phyloP scores from a whole-genome alignment of 1,140 invertebrate genomes.

The Sycobia sp. region DNA sequence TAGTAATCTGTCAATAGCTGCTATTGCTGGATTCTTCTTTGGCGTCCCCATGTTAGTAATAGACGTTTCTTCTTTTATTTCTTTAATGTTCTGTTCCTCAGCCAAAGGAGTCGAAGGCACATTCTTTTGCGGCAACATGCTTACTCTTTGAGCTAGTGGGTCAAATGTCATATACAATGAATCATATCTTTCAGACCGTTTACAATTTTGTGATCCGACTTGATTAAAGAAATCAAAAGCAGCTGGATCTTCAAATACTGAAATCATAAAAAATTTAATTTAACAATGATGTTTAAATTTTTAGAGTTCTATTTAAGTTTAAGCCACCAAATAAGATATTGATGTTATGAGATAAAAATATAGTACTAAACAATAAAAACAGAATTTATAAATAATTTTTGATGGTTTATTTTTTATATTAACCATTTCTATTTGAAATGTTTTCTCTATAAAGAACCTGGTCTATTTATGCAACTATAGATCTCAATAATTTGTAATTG shows the following conservation, averaged over 20 bases:
- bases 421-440: no score
- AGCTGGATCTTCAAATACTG: slow-evolving; percentile 56
- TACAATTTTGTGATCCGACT: slow-evolving; percentile 38
- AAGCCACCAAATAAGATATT: no score
- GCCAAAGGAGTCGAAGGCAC: slow-evolving; percentile 39
- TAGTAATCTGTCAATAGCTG: slow-evolving; percentile 58
- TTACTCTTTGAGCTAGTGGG: slow-evolving; percentile 61
- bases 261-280: slow-evolving; percentile 16
- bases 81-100: slow-evolving; percentile 47
- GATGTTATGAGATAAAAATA: no score
- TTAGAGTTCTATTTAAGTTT: no score
- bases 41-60: slow-evolving; percentile 42
- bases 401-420: background rate
- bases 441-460: no score
- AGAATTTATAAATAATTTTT: background rate
- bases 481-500: no score
- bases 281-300: no score
- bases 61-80: slow-evolving; percentile 45
- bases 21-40: slow-evolving; percentile 53
- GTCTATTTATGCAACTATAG: no score
- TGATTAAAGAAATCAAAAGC: slow-evolving; percentile 52
- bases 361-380: background rate
- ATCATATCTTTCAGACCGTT: slow-evolving; percentile 60
- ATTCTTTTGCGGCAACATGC: slow-evolving; percentile 57
- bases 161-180: slow-evolving; percentile 69